Base-by-base conservation (phyloP, 1,140 invertebrate species). In the Tetraneura akinire region DNA sequence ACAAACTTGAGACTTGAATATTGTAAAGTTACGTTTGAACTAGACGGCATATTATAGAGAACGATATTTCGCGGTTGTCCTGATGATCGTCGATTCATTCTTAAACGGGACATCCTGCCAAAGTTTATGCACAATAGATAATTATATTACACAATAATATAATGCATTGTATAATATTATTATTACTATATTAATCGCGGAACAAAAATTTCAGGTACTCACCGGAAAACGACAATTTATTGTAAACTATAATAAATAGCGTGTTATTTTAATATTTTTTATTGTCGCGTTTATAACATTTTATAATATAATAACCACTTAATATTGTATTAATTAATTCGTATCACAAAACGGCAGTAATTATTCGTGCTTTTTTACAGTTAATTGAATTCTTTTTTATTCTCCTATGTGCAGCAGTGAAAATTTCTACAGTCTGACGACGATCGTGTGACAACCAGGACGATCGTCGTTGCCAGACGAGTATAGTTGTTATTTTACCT, bases 101-200 rank as follows among this genome's bases (percentile, higher is more conserved):
- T 45, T 45, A 68, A 68, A 68, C n/a, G n/a, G 37, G 37, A 68
- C 37, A 45, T 68, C 64, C 64, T 68, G 64, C 3, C 32, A 5
- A 4, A 1, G 62, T 1, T 1, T 1, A 32, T 18, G 0, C 26
- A 60, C 11, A 16, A 26, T 21, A 21, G 53, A 11, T 55, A 55
- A 55, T 13, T 11, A 55, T n/a, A n/a, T 55, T 13, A 26, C 11
- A 60, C 14, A 16, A 62, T 5, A 18, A 18, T 29, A 57, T 23
- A 14, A 57, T 5, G 6, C 23, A 57, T 57, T 26, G 14, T 16
- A 1, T 1, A 6, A 14, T 55, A 13, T 23, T 14, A 57, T 57
- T 57, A 13, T 23, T 26, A 57, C 5, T 14, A 6, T 29, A 62
- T 23, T 10, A 32, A 3, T 1, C 26, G 26, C 21, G 13, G 6